phyloP scores from a whole-genome alignment of 2,797 vertebrate genomes.

The Cheirogaleus major region DNA sequence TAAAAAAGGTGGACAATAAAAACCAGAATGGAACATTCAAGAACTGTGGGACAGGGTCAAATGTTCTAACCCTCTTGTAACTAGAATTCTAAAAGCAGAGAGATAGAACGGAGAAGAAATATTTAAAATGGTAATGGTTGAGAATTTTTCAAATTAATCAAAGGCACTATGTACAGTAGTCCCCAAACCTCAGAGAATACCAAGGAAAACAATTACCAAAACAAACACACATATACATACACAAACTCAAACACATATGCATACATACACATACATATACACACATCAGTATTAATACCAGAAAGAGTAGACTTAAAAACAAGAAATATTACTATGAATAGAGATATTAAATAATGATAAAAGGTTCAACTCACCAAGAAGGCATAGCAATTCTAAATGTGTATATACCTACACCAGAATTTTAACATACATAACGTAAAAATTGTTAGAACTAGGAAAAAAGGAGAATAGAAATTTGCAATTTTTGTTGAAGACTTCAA shows the following conservation, averaged over 20 bases:
- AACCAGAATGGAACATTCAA: not conserved
- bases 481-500: not conserved
- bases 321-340: not conserved
- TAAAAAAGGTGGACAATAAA: not conserved
- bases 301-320: not conserved
- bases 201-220: not conserved
- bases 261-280: not conserved
- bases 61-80: not conserved
- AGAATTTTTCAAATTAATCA: conserved; percentile 30
- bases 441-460: not conserved
- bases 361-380: not conserved
- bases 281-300: not conserved
- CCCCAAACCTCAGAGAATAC: not conserved
- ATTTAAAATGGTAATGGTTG: not conserved
- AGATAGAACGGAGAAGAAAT: not conserved
- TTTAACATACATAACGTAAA: not conserved
- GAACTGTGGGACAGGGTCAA: not conserved
- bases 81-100: not conserved
- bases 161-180: not conserved
- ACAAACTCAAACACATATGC: not conserved
- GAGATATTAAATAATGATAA: not conserved
- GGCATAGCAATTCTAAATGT: not conserved
- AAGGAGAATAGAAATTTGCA: not conserved
- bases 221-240: not conserved
- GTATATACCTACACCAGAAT: not conserved